A percentile compares a stretch with the other conserved stretches of the same genome.
These are phyloP conservation scores for Xenopus petersii DNA, from an alignment of 2,797 vertebrate species.

Conservation along the genomic window DNA sequence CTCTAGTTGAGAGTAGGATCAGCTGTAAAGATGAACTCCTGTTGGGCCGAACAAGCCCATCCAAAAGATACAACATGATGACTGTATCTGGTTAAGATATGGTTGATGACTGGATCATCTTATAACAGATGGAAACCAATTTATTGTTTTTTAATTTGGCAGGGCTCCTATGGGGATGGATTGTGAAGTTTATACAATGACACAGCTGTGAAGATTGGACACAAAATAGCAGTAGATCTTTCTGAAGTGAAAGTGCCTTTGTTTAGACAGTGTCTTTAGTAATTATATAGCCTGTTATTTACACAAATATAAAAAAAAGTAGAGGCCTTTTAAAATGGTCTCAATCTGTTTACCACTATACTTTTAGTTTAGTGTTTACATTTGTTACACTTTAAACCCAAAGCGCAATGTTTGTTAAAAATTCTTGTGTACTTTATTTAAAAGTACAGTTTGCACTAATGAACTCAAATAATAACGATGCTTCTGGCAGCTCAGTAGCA, in stretches of 20 bases:
- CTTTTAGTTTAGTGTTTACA: constrained; percentile 45
- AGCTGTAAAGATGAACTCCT: constrained; percentile 98
- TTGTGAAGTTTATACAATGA: constrained; percentile 82
- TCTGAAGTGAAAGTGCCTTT: constrained; percentile 71
- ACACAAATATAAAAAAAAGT: constrained; percentile 35
- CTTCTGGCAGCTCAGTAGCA: constrained; percentile 74
- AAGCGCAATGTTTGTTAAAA: constrained; percentile 64
- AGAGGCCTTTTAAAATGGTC: constrained; percentile 47
- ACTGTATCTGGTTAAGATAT: constrained; percentile 97
- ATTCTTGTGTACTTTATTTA: constrained; percentile 57
- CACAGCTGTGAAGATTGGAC: constrained; percentile 88
- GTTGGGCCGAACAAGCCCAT: constrained; percentile 90
- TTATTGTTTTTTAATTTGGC: constrained; percentile 75
- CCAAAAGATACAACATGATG: constrained; percentile 98
- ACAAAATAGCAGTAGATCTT: constrained; percentile 68
- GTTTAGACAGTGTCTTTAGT: constrained; percentile 73
- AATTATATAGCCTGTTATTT: constrained; percentile 71
- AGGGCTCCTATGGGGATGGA: constrained; percentile 79
- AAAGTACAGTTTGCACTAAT: constrained; percentile 73
- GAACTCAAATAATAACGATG: constrained; percentile 51
- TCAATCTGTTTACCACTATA: constrained; percentile 62
- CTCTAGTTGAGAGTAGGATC: constrained; percentile 93
- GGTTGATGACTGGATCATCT: constrained; percentile 87
- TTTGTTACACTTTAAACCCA: constrained; percentile 61
- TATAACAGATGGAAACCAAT: constrained; percentile 74